Conservation (phyloP, 2,113 vertebrate species). For the Otocyon megalotis region DNA sequence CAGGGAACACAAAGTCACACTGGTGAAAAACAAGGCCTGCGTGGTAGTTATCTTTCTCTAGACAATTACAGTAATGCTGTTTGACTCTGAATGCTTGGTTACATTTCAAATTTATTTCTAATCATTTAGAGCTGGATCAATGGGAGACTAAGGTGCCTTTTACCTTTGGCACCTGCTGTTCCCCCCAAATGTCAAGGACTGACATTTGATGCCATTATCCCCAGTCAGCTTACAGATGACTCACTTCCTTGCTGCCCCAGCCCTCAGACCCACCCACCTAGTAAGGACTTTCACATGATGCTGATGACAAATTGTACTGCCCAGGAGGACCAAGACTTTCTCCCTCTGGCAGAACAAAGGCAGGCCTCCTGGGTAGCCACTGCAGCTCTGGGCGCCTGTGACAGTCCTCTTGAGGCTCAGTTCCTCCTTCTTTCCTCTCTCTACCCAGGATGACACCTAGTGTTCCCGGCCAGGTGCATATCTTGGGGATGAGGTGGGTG, state of each 20-base stretch:
- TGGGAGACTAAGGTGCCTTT: conserved; percentile 71
- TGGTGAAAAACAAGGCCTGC: background rate
- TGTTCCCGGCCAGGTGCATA: conserved; percentile 34
- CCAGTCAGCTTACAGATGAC: conserved; percentile 67
- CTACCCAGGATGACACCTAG: background rate
- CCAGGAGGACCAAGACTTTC: conserved; percentile 78
- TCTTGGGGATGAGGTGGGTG: background rate
- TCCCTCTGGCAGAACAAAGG: conserved; percentile 60
- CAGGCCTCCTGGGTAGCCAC: conserved; percentile 55
- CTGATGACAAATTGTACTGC: conserved; percentile 57
- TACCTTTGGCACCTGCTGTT: conserved; percentile 80
- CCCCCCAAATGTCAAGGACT: conserved; percentile 83
- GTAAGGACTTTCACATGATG: conserved; percentile 21
- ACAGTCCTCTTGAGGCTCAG: background rate
- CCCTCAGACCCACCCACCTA: background rate
- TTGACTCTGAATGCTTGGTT: conserved; percentile 68
- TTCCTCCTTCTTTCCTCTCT: background rate
- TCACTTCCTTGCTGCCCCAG: background rate
- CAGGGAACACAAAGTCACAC: background rate
- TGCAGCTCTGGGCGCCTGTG: background rate
- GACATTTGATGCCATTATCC: conserved; percentile 84
- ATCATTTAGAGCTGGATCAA: conserved; percentile 75
- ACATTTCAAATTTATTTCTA: conserved; percentile 84
- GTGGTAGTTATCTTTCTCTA: background rate
- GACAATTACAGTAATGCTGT: conserved; percentile 4